Evolutionary conservation across 2,113 vertebrate genomes (phyloP).

Genomic region (Alectura lathami): DNA sequence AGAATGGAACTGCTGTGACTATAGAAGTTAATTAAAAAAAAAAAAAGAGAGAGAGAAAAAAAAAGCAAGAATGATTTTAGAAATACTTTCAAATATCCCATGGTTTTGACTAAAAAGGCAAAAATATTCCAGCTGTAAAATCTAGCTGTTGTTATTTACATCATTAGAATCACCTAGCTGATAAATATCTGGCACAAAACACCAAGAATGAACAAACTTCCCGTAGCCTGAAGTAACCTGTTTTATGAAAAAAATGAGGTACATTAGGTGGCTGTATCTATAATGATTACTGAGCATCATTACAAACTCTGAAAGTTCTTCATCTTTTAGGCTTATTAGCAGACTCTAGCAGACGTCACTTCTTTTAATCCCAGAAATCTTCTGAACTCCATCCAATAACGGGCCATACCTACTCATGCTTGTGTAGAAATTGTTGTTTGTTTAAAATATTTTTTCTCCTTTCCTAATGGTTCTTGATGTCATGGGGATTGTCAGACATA

Average conservation of each 20-base stretch:
- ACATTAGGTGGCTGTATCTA: neutral
- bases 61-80: neutral
- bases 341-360: neutral
- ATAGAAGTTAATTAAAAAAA: neutral
- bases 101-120: neutral
- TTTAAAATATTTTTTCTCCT: neutral
- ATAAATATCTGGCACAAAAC: neutral
- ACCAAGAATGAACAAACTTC: neutral
- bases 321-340: neutral
- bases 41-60: neutral
- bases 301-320: neutral
- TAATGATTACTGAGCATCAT: neutral
- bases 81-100: neutral
- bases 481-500: neutral
- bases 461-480: neutral
- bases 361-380: neutral
- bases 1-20: neutral
- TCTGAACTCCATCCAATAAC: neutral
- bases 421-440: neutral
- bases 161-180: neutral
- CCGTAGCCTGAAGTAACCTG: neutral
- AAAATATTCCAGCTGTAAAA: neutral
- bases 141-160: neutral
- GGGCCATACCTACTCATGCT: neutral
- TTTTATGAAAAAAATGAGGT: neutral